A percentile compares a stretch with the other conserved stretches of the same genome.
phyloP scores from a whole-genome alignment of 2,797 vertebrate genomes.

The Acridotheres tristis region DNA sequence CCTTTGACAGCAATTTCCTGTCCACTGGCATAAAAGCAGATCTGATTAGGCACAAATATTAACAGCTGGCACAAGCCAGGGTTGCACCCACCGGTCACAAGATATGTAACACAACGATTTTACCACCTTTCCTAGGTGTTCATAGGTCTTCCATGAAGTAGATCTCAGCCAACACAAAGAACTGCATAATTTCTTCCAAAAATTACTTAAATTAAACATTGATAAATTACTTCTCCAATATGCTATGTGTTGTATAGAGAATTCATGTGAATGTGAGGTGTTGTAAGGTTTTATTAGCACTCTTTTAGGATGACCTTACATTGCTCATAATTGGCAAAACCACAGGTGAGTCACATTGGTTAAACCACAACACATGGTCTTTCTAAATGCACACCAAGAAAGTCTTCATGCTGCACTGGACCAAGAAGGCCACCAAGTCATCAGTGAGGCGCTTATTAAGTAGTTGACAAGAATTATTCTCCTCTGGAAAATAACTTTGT shows the following conservation, averaged over 20 bases:
- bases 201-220: neutral
- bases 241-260: neutral
- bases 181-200: neutral
- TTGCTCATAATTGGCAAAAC: neutral
- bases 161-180: neutral
- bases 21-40: neutral
- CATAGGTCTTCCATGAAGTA: neutral
- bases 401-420: neutral
- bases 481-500: neutral
- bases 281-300: neutral
- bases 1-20: neutral
- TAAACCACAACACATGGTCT: neutral
- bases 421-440: neutral
- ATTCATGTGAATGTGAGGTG: neutral
- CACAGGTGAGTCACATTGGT: neutral
- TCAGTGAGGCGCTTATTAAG: neutral
- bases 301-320: neutral
- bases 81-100: neutral
- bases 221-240: neutral
- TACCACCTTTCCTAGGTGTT: neutral
- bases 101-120: neutral
- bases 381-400: neutral
- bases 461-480: neutral
- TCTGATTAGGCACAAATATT: neutral
- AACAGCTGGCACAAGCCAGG: neutral